These are phyloP conservation scores for Drosophila albomicans DNA, from an alignment of 1,140 invertebrate genomes.

Conservation along the genomic window DNA sequence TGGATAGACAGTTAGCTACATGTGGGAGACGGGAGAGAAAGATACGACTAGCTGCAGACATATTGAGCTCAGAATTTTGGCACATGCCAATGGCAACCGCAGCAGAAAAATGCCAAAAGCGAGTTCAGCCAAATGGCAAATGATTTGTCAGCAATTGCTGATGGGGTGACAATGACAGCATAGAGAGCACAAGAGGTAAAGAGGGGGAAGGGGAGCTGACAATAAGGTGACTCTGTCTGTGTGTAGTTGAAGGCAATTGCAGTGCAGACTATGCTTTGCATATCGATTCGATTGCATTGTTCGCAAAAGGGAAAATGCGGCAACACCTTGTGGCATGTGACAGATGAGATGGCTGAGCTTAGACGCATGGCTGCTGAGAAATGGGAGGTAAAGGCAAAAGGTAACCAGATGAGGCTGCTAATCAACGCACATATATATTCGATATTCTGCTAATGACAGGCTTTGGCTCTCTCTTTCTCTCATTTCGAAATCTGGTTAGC, in stretches of 20 bases:
- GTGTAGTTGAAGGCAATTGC: slow-evolving; percentile 42
- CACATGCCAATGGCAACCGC: slow-evolving; percentile 78
- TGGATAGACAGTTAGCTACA: slow-evolving; percentile 22
- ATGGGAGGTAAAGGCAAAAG: background rate
- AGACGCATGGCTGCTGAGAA: background rate
- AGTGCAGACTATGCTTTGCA: slow-evolving; percentile 47
- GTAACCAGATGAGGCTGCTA: slow-evolving; percentile 4
- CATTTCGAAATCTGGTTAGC: slow-evolving; percentile 6
- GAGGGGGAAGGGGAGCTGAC: too few relatives aligned
- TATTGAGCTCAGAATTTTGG: slow-evolving; percentile 71
- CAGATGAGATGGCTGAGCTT: background rate
- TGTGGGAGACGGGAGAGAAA: background rate
- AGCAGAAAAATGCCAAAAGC: slow-evolving; percentile 69
- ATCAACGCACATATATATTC: slow-evolving; percentile 29
- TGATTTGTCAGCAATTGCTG: slow-evolving; percentile 80
- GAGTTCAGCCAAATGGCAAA: slow-evolving; percentile 74
- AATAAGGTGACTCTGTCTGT: background rate
- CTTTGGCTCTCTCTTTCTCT: background rate
- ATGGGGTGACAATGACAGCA: slow-evolving; percentile 42
- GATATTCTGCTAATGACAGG: slow-evolving; percentile 11
- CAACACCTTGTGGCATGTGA: slow-evolving; percentile 29
- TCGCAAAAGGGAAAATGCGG: background rate
- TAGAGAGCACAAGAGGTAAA: background rate
- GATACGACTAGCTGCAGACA: slow-evolving; percentile 47
- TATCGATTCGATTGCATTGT: slow-evolving; percentile 49